These are phyloP conservation scores for Gila orcuttii DNA, from an alignment of 2,113 vertebrate species.

Conservation along the genomic window DNA sequence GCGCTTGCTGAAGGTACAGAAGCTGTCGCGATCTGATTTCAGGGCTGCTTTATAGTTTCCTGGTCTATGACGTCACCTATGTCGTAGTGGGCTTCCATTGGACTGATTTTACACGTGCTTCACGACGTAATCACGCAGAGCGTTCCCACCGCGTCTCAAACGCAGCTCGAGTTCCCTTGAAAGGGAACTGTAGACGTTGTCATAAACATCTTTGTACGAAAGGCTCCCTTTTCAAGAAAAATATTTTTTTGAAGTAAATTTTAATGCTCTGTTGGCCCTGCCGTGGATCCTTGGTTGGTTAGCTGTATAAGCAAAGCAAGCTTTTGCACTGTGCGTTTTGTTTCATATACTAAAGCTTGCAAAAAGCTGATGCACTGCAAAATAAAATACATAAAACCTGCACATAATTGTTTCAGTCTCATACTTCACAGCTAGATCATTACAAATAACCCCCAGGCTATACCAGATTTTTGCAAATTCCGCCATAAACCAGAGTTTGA, in stretches of 20 bases:
- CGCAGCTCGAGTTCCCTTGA: no score
- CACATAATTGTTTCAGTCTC: background rate
- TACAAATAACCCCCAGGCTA: slow-evolving; percentile 10
- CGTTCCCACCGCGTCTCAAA: no score
- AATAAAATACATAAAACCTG: slow-evolving; percentile 13
- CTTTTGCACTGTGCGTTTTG: background rate
- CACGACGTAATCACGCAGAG: no score
- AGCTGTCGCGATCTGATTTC: no score
- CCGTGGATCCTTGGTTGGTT: background rate
- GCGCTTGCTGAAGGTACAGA: no score
- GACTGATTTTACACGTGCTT: no score
- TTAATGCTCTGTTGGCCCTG: background rate
- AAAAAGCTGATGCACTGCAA: slow-evolving; percentile 3
- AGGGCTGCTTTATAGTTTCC: no score
- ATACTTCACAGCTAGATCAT: background rate
- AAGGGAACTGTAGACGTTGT: background rate
- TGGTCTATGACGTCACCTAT: no score
- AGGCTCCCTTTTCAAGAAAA: background rate
- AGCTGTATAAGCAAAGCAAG: background rate
- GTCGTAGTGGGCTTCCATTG: no score
- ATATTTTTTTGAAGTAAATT: background rate
- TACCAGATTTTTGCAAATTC: slow-evolving; percentile 30
- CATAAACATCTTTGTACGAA: background rate
- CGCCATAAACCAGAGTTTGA: slow-evolving; percentile 67
- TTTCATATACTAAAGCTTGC: background rate